A percentile compares a stretch with the other conserved stretches of the same genome.
These are phyloP conservation scores for Lordiphosa andalusiaca DNA, from an alignment of 2,888 invertebrate species.

Conservation along the genomic window DNA sequence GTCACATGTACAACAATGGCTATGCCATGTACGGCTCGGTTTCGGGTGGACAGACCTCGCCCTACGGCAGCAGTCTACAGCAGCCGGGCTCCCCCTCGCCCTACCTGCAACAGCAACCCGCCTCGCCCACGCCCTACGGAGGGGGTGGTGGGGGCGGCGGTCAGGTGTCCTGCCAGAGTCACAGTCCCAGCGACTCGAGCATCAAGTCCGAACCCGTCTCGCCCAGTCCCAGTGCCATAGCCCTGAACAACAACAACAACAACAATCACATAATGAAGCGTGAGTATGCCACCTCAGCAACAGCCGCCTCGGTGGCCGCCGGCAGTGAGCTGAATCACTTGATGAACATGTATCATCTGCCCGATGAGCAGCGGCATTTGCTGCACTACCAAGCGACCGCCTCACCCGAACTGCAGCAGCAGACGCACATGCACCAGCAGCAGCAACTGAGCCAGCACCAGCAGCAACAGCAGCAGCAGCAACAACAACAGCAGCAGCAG, in stretches of 20 bases:
- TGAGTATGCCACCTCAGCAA: constrained; percentile 84
- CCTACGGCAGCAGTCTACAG: constrained; percentile 85
- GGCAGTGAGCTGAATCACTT: constrained; percentile 84
- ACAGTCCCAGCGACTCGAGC: constrained; percentile 92
- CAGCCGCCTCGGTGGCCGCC: constrained; percentile 64
- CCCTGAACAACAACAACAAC: constrained; percentile 78
- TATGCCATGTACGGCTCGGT: constrained; percentile 88
- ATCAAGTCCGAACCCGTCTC: constrained; percentile 94
- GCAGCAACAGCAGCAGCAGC: constrained; percentile 51
- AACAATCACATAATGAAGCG: constrained; percentile 83
- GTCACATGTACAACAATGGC: constrained; percentile 89
- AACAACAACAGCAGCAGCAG: constrained; percentile 75
- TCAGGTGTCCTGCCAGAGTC: constrained; percentile 85
- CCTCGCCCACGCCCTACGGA: constrained; percentile 36
- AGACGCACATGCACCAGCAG: constrained; percentile 79
- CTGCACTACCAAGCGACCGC: constrained; percentile 80
- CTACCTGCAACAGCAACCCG: constrained; percentile 71
- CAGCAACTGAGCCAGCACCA: constrained; percentile 51
- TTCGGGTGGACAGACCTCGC: constrained; percentile 86
- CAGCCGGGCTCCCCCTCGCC: constrained; percentile 87
- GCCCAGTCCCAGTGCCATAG: constrained; percentile 83
- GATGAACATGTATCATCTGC: constrained; percentile 85
- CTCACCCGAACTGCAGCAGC: constrained; percentile 79
- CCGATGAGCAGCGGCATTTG: constrained; percentile 80
- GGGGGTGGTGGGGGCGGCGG: constrained; percentile 80